Conservation (phyloP, 2,888 invertebrate species). For the Neoitamus cyanurus region DNA sequence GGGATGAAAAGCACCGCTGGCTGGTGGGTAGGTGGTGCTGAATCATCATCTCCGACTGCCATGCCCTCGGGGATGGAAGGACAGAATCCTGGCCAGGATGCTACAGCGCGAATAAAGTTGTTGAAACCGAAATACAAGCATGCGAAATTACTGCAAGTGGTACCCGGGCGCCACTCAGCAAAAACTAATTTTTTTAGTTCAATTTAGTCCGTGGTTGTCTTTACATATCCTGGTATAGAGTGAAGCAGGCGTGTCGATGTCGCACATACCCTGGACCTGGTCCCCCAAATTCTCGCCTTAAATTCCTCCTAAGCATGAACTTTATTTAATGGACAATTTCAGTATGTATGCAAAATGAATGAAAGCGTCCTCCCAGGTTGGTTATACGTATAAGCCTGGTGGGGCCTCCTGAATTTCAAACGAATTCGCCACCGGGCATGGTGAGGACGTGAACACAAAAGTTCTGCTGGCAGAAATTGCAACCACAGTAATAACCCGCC, state of each 20-base stretch:
- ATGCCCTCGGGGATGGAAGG: not conserved
- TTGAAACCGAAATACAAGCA: not conserved
- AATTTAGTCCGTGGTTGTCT: not conserved
- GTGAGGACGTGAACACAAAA: slow-evolving; percentile 8
- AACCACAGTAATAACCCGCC: slow-evolving; percentile 22
- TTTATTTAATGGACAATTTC: slow-evolving; percentile 38
- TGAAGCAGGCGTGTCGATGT: not conserved
- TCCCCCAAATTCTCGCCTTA: not conserved
- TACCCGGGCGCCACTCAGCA: not conserved
- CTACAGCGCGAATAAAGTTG: slow-evolving; percentile 24
- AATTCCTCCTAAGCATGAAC: slow-evolving; percentile 29
- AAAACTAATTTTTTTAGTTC: slow-evolving; percentile 3
- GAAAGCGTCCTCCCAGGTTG: not conserved
- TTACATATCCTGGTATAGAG: not conserved
- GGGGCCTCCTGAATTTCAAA: not conserved
- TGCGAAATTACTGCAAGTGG: not conserved
- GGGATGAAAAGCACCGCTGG: not conserved
- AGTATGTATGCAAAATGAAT: slow-evolving; percentile 31
- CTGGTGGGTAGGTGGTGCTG: not conserved
- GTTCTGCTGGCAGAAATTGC: slow-evolving; percentile 3
- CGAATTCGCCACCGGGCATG: not conserved
- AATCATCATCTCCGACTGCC: not conserved
- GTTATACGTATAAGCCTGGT: not conserved
- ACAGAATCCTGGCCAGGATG: not conserved
- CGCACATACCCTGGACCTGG: not conserved